Base-by-base conservation (phyloP, 1,140 invertebrate genomes). In the Steinernema khuongi region DNA sequence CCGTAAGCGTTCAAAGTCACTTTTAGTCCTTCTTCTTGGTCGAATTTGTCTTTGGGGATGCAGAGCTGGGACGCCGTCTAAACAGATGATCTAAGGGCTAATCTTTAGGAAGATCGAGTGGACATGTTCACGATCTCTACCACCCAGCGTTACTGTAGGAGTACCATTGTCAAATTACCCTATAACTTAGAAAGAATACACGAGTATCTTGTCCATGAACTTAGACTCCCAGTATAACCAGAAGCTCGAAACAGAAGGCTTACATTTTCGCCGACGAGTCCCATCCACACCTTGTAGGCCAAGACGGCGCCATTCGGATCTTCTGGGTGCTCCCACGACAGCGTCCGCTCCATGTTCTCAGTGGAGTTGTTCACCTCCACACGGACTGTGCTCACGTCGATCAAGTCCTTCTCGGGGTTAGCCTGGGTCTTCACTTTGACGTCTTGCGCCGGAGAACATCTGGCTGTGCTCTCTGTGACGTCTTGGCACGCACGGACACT, bases 281-380 rank as follows among this genome's bases (percentile, higher is more conserved):
- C 33, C n/a, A 85, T 36, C 36, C 70, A 79, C 0, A 76, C 74
- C 31, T 44, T 31, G 73, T 83, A 85, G 14, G 74, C 80, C 7
- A 80, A 44, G 18, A 84, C 60, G 66, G 67, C 66, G n/a, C 83
- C 83, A 60, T 84, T 84, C 14, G 83, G 77, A 30, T 75, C 68
- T 60, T 68, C 22, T 14, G 82, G 82, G 1, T 70, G 11, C 22
- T 60, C 22, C 50, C 50, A 60, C 11, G 50, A 60, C 14, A 60
- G 14, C 7, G 26, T 60, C 17, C 72, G 70, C 1, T 36, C 29
- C 30, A 31, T 33, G 1, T 32, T 68, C 11, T 68, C 73, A 30
- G 77, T 85, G 29, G 30, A 22, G 36, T 60, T 60, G 7, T 22
- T 14, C 50, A 60, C 22, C 26, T 60, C 50, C 7, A 4, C 19